A percentile compares a stretch with the other conserved stretches of the same genome.
Conservation (phyloP, 2,888 invertebrate species). For the Dascillus cervinus region DNA sequence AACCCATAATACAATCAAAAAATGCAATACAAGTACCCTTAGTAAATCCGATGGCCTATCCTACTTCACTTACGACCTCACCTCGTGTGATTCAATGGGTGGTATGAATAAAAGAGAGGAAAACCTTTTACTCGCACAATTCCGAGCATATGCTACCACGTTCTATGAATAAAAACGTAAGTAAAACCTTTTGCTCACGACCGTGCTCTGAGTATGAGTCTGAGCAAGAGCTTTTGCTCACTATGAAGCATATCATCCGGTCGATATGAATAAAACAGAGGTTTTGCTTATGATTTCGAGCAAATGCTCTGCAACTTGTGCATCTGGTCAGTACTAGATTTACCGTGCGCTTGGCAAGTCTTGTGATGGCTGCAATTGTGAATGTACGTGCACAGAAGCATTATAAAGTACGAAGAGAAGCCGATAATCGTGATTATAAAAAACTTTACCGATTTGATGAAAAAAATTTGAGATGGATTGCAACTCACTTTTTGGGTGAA, state of each 20-base stretch:
- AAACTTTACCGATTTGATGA: conserved; percentile 2
- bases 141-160: conserved; percentile 1
- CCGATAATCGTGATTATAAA: conserved; percentile 2
- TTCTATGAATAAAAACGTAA: conserved; percentile 1
- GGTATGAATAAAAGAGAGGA: no score
- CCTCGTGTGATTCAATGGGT: no score
- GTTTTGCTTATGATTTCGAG: not conserved
- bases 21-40: no score
- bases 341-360: not conserved
- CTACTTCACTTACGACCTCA: no score
- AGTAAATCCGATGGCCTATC: no score
- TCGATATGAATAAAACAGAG: conserved; percentile 2
- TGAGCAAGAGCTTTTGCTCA: not conserved
- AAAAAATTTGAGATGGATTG: conserved; percentile 6
- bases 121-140: conserved; percentile 1
- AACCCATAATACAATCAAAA: no score
- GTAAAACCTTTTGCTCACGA: conserved; percentile 1
- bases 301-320: not conserved
- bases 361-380: conserved; percentile 6
- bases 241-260: not conserved
- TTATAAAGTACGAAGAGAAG: conserved; percentile 8
- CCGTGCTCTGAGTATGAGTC: not conserved
- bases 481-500: conserved; percentile 8
- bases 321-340: conserved; percentile 3
- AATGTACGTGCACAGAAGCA: conserved; percentile 7